Percentiles rank a stretch among this genome's conserved stretches.
phyloP scores from a whole-genome alignment of 2,888 invertebrate genomes.

The Cryptus armator region DNA sequence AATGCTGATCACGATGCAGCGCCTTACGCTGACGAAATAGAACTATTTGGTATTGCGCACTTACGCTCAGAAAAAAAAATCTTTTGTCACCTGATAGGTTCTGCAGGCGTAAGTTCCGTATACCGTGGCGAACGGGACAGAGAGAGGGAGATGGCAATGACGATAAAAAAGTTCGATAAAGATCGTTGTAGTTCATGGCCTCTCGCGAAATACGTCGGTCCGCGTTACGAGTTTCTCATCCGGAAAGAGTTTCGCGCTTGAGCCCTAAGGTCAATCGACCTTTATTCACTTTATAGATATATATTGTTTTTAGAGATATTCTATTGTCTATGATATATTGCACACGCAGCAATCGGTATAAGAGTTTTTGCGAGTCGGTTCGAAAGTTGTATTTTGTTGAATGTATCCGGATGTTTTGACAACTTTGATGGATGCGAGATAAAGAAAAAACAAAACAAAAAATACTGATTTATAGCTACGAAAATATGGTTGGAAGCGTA shows the following conservation, averaged over 20 bases:
- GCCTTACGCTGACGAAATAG: neutral
- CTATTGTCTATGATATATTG: neutral
- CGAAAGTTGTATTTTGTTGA: neutral
- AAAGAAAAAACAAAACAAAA: constrained; percentile 1
- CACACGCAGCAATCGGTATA: neutral
- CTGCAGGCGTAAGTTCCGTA: constrained; percentile 2
- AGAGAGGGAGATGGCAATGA: neutral
- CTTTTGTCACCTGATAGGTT: neutral
- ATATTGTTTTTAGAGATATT: neutral
- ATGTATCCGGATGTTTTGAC: neutral
- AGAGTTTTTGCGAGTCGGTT: neutral
- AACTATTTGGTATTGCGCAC: neutral
- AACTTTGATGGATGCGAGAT: neutral
- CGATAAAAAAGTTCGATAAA: constrained; percentile 47
- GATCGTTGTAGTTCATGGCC: constrained; percentile 32
- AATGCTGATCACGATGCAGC: constrained; percentile 23
- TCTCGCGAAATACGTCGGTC: constrained; percentile 9
- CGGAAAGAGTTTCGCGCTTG: constrained; percentile 27
- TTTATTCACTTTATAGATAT: neutral
- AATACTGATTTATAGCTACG: neutral
- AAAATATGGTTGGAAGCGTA: constrained; percentile 2
- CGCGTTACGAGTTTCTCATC: constrained; percentile 27
- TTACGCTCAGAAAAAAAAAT: neutral
- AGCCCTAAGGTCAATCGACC: constrained; percentile 15
- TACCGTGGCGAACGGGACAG: neutral